These are phyloP conservation scores for Phragmatobia fuliginosa DNA, from an alignment of 2,888 invertebrate genomes.

Conservation along the genomic window DNA sequence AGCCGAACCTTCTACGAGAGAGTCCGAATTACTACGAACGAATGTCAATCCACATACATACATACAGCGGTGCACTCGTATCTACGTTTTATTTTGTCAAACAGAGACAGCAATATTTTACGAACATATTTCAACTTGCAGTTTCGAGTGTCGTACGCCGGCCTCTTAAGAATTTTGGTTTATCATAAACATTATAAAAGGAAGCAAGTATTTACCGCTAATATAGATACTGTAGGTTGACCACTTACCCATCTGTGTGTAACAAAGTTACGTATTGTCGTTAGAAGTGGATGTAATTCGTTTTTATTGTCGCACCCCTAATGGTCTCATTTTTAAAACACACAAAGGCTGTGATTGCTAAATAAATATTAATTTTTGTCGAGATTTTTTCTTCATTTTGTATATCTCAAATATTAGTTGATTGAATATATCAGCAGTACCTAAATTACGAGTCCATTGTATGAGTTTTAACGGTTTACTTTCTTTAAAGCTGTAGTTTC, in stretches of 20 bases:
- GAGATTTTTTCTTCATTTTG: not conserved
- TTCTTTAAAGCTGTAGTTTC: too few relatives aligned
- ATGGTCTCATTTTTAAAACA: constrained; percentile 67
- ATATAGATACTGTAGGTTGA: not conserved
- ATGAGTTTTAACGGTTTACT: too few relatives aligned
- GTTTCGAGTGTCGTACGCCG: too few relatives aligned
- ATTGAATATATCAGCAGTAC: not conserved
- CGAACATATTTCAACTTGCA: too few relatives aligned
- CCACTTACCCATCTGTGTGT: constrained; percentile 45
- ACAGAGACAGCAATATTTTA: too few relatives aligned
- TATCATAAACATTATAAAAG: not conserved
- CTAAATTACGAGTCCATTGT: too few relatives aligned
- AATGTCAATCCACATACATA: too few relatives aligned
- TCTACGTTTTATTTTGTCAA: too few relatives aligned
- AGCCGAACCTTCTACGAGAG: too few relatives aligned
- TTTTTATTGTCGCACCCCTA: constrained; percentile 74
- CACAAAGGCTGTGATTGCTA: constrained; percentile 41
- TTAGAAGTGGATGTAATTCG: constrained; percentile 64
- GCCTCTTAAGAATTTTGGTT: not conserved
- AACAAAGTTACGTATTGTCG: constrained; percentile 43
- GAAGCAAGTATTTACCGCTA: not conserved
- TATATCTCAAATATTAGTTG: not conserved
- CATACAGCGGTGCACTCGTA: too few relatives aligned
- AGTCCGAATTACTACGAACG: too few relatives aligned
- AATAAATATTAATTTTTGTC: constrained; percentile 30